Conservation (phyloP, 2,113 vertebrate species). For the Neodon shergylaensis region DNA sequence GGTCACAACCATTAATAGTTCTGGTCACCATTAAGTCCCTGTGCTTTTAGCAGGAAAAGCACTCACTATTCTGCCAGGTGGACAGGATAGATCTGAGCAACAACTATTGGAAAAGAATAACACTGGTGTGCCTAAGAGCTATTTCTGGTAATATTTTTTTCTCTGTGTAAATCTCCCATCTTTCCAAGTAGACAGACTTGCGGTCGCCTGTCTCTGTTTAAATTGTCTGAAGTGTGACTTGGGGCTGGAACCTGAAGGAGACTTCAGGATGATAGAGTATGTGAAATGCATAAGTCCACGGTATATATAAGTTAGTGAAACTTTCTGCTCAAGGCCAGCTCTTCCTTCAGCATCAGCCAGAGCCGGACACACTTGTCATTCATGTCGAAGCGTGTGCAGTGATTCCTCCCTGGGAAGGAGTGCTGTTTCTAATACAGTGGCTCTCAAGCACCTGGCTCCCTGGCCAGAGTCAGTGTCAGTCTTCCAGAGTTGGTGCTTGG, state of each 20-base stretch:
- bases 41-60: neutral
- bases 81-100: neutral
- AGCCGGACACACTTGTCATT: neutral
- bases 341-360: neutral
- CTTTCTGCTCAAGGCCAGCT: neutral
- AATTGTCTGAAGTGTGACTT: neutral
- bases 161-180: neutral
- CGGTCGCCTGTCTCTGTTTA: neutral
- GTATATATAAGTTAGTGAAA: neutral
- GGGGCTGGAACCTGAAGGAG: neutral
- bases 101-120: neutral
- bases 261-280: neutral
- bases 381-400: neutral
- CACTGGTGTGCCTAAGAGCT: neutral
- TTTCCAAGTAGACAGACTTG: neutral
- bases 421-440: neutral
- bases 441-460: neutral
- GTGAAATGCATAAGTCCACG: neutral
- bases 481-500: neutral
- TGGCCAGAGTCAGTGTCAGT: accelerated
- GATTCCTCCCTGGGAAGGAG: neutral
- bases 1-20: neutral
- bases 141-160: neutral
- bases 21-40: too few relatives aligned
- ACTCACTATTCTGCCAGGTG: neutral